These are phyloP conservation scores for Cephus nigrinus DNA, from an alignment of 2,888 invertebrate genomes.

Conservation along the genomic window DNA sequence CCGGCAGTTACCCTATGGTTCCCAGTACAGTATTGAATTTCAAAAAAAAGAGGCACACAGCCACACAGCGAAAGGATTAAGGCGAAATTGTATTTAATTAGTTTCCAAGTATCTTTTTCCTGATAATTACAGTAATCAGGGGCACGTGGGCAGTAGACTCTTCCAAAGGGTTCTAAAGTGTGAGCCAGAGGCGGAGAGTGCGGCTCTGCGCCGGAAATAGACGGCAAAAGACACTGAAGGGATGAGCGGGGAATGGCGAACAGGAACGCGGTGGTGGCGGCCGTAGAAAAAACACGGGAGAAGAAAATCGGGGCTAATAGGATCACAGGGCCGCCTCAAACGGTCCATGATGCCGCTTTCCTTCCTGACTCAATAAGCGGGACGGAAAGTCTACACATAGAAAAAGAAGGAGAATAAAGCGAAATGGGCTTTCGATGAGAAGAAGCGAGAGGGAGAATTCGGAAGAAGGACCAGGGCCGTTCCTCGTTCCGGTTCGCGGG, in stretches of 20 bases:
- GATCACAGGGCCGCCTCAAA: constrained; percentile 56
- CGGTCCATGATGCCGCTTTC: constrained; percentile 57
- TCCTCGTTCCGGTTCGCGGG: no score
- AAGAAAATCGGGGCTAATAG: constrained; percentile 60
- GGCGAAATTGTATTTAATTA: no score
- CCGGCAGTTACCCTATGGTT: no score
- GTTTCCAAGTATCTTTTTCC: constrained; percentile 33
- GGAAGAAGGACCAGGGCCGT: constrained; percentile 3
- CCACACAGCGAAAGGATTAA: no score
- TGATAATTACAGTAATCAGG: constrained; percentile 63
- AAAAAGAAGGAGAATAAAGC: no score
- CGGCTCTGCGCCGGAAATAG: constrained; percentile 43
- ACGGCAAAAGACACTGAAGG: constrained; percentile 22
- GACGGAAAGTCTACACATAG: no score
- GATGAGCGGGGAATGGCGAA: constrained; percentile 17
- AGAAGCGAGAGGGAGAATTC: neutral
- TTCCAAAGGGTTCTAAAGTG: constrained; percentile 36
- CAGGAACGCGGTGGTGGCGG: constrained; percentile 23
- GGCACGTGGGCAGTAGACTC: constrained; percentile 56
- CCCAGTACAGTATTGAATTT: no score
- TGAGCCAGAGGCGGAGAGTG: constrained; percentile 19
- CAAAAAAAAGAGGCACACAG: no score
- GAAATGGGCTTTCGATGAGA: no score
- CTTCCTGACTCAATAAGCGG: constrained; percentile 20
- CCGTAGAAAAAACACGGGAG: constrained; percentile 30